Conservation (phyloP, 2,113 vertebrate species). For the Micronisus gabar region DNA sequence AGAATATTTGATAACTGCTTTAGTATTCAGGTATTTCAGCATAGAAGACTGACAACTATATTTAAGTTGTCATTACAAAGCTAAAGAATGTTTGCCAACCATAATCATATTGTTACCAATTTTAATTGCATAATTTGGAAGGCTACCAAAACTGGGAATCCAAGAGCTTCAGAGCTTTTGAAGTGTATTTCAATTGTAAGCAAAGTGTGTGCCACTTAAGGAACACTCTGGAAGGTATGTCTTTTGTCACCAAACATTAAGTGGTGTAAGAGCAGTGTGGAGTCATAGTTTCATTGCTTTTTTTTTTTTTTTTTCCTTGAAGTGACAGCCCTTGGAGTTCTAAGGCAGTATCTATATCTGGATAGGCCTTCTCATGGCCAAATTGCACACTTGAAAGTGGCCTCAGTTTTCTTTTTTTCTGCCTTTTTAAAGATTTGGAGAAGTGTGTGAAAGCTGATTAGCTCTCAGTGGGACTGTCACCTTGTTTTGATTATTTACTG, state of each 20-base stretch:
- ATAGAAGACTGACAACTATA: neutral
- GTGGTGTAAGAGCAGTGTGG: neutral
- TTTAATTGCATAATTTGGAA: neutral
- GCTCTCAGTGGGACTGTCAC: neutral
- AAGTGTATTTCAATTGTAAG: neutral
- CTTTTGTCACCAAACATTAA: neutral
- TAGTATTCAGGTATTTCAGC: neutral
- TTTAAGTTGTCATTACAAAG: neutral
- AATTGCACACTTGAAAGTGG: neutral
- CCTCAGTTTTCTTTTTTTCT: neutral
- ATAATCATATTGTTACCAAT: neutral
- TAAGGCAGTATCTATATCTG: neutral
- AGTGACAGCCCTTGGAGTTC: neutral
- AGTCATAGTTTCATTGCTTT: neutral
- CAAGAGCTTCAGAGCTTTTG: neutral
- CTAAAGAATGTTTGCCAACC: neutral
- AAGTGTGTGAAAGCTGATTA: neutral
- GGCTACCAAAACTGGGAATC: neutral
- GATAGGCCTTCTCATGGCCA: neutral
- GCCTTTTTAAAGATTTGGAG: neutral
- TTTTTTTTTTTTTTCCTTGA: neutral
- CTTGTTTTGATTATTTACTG: neutral
- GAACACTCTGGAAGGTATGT: neutral
- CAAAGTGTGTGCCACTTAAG: neutral
- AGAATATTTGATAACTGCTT: neutral